Evolutionary conservation across 2,113 vertebrate genomes (phyloP), one percentile per base, ranked within the genome.

Genomic region (Tenebrosternarchus preto): DNA sequence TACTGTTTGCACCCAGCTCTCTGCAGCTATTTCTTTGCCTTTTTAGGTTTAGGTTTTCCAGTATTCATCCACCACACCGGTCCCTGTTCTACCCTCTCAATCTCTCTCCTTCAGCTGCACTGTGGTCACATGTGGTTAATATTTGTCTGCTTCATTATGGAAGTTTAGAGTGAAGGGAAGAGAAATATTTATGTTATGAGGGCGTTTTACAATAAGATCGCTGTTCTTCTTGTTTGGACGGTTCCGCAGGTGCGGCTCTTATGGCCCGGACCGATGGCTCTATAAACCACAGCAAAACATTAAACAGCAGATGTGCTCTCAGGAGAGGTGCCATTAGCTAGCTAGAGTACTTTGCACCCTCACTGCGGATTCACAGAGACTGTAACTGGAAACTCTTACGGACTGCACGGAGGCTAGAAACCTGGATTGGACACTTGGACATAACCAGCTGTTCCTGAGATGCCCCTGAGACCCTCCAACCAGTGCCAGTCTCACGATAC

Each of bases 221-320:
- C 90, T 92, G 92, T 93, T 95, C 83, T 81, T 90, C 93, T 94
- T 94, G 94, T 96, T 95, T 94, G 94, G 94, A 94, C 90, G 92
- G 91, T 94, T 95, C 91, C 92, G 93, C 93, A 93, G 92, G 93
- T 95, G 93, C 87, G 88, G 90, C 89, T 94, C 93, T 94, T 94
- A 93, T 92, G 91, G 92, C 90, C 88, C 90, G 89, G 91, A 91
- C 93, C 92, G 93, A 95, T 94, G 93, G 91, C 85, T 88, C 92
- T 88, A 92, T 95, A 94, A 94, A 95, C 92, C 88, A 87, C 83
- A 89, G 90, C 74, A 90, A 88, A 88, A 90, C 92, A 91, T 93
- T 94, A 91, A 92, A 91, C 50, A 92, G 93, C 93, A 94, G 93
- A 94, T 94, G 91, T 86, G 89, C 90, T 92, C 83, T 80, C 77